Conservation (phyloP, 2,888 invertebrate genomes). For the Agrochola lychnidis region DNA sequence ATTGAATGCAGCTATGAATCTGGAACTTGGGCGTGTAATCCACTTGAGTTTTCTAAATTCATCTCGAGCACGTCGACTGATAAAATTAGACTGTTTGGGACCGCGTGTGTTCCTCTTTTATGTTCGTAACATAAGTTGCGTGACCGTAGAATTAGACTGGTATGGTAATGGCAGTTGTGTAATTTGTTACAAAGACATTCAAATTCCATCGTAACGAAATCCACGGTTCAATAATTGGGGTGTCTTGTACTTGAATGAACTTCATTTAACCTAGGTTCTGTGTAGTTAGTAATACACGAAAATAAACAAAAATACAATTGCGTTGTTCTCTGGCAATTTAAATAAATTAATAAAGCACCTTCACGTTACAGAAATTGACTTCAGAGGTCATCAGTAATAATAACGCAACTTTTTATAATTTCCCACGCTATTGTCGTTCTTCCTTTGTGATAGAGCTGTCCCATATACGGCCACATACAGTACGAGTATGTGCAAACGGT, state of each 20-base stretch:
- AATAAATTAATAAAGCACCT: neutral
- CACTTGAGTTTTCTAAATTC: constrained; percentile 73
- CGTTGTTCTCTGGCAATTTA: neutral
- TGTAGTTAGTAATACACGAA: neutral
- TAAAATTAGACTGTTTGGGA: constrained; percentile 75
- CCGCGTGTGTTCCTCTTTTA: constrained; percentile 72
- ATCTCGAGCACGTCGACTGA: constrained; percentile 72
- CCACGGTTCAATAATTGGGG: constrained; percentile 41
- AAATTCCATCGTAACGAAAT: constrained; percentile 54
- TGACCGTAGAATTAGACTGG: constrained; percentile 75
- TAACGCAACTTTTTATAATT: constrained; percentile 38
- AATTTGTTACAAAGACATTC: constrained; percentile 71
- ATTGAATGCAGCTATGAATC: constrained; percentile 62
- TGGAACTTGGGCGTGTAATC: constrained; percentile 66
- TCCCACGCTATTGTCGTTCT: constrained; percentile 38
- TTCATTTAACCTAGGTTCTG: constrained; percentile 29
- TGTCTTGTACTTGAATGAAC: constrained; percentile 44
- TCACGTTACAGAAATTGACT: constrained; percentile 11
- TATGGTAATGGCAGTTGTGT: constrained; percentile 76
- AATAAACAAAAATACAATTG: neutral
- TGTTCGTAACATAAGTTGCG: constrained; percentile 74
- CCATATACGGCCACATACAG: constrained; percentile 38
- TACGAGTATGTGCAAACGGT: constrained; percentile 31
- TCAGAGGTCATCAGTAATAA: constrained; percentile 31
- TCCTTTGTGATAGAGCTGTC: constrained; percentile 41